Conservation (phyloP, 1,140 invertebrate species). For the Nasonia vitripennis region DNA sequence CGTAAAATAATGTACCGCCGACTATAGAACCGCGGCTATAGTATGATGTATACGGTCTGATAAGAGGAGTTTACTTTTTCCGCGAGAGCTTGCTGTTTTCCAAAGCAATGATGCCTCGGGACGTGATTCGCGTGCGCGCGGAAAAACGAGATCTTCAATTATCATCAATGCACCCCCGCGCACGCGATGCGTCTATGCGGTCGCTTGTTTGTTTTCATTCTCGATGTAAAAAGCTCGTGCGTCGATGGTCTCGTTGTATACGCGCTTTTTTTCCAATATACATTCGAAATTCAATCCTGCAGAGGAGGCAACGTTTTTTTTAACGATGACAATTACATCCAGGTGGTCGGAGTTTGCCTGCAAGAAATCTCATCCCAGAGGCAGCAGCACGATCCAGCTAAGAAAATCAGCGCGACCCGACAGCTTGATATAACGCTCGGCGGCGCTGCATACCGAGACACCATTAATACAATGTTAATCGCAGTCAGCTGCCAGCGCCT, state of each 20-base stretch:
- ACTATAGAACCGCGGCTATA: no score
- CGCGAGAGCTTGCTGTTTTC: not conserved
- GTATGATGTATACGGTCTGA: not conserved
- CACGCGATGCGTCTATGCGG: no score
- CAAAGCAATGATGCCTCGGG: not conserved
- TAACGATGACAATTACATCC: no score
- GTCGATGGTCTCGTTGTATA: no score
- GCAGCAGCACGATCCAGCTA: no score
- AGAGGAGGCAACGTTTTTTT: no score
- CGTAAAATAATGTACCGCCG: not conserved
- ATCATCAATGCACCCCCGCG: not conserved
- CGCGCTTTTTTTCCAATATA: no score
- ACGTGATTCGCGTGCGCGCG: not conserved
- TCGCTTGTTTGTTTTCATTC: no score
- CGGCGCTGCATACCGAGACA: not conserved
- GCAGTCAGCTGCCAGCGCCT: not conserved
- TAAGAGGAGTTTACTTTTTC: conserved; percentile 4
- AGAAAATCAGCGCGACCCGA: not conserved
- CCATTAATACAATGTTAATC: not conserved
- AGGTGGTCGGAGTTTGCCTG: no score
- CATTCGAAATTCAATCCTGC: no score
- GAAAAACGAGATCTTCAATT: not conserved
- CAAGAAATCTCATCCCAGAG: no score
- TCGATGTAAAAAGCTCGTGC: no score
- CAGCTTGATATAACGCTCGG: not conserved